phyloP scores from a whole-genome alignment of 2,113 vertebrate species.

The Cavia porcellus region DNA sequence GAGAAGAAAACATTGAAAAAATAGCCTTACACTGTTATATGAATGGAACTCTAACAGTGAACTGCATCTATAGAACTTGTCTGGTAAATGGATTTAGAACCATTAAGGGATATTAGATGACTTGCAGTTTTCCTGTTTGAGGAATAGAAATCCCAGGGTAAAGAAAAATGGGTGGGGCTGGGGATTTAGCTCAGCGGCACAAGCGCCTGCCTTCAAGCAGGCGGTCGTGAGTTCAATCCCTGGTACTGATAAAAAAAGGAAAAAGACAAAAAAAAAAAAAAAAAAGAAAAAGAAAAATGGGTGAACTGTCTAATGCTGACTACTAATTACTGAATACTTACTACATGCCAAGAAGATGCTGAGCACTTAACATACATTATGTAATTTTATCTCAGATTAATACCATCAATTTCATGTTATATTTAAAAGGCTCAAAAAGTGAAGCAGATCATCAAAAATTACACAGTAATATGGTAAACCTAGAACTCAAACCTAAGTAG shows the following conservation, averaged over 20 bases:
- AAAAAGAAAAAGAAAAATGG: background rate
- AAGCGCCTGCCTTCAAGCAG: no score
- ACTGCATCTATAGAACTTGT: background rate
- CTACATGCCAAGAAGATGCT: background rate
- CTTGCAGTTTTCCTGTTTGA: background rate
- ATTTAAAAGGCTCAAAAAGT: background rate
- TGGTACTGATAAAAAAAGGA: no score
- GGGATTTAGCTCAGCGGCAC: no score
- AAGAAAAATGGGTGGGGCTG: background rate
- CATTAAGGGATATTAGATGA: background rate
- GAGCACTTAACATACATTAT: background rate
- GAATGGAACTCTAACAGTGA: background rate
- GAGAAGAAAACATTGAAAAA: background rate
- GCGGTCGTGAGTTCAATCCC: no score
- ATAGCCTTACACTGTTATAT: background rate
- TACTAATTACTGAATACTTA: background rate
- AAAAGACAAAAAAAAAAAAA: no score
- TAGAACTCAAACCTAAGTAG: background rate
- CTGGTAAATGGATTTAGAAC: background rate
- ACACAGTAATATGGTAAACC: background rate
- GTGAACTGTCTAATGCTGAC: background rate
- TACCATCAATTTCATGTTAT: background rate
- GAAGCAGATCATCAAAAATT: background rate
- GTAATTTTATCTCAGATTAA: conserved; percentile 3
- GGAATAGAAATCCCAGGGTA: background rate